Evolutionary conservation across 1,140 invertebrate genomes (phyloP), one percentile per base, ranked within the genome.

Genomic region (Aplysia californica): DNA sequence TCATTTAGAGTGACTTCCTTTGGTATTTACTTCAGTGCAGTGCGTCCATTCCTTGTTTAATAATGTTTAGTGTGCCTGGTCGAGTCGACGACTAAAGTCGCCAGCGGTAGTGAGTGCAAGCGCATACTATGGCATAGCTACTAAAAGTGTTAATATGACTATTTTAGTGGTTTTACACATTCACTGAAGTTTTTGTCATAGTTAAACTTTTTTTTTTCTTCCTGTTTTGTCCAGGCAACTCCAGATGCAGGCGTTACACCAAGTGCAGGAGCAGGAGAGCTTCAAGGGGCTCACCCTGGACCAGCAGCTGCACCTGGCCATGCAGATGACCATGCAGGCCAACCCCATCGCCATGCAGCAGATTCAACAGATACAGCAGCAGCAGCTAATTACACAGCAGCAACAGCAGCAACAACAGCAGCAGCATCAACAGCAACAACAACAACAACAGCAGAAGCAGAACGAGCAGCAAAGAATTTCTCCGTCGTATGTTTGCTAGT

Each of bases 311-410:
- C 59, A 75, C 1, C 18, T 75, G 2, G 29, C 72, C 23, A 65
- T 75, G 72, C 59, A 66, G 39, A 38, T 75, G 59, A 65, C 66
- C 59, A 55, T 66, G 72, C 72, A 75, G 61, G 36, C 72, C 59
- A 75, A 75, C 41, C 72, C 72, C 20, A 21, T 75, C 31, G 31
- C 58, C 31, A 55, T 71, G 69, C 69, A 71, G 61, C 61, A 59
- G 3, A n/a, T 75, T 5, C 72, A 75, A 29, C 58, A 61, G 20
- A 29, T 73, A 1, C 70, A 73, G 36, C 70, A 73, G 23, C 72
- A 75, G 38, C 72, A 75, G 61, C 26, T 75, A 6, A 18, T 75
- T 21, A n/a, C 66, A 2, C 72, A 75, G 35, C 71, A 73, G 36
- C 71, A 73, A n/a, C 35, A 61, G 38, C 70, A 69, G n/a, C 67